Evolutionary conservation across 2,888 invertebrate species (phyloP), one percentile per base, ranked within the genome.

Genomic region (Philhelius pedissequus): DNA sequence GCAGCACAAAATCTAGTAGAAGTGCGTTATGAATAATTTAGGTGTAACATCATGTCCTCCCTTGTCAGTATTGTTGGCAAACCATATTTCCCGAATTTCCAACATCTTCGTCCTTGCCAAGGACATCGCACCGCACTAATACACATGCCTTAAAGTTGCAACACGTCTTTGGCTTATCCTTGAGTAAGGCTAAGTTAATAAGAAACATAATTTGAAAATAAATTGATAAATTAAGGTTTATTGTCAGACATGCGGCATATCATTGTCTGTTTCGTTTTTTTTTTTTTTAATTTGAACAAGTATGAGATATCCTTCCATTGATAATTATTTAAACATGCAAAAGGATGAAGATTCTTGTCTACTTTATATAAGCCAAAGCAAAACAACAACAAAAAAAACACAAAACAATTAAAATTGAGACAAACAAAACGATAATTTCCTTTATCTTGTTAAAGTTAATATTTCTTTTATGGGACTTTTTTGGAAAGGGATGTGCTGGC

Each of bases 221-320:
- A 86, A 83, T 84, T 87, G 87, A 86, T 88, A 87, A 89, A 88
- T 87, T 87, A 86, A 89, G 88, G 89, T 89, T 89, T 89, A 82
- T 82, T 86, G 73, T 82, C 77, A 86, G 76, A 75, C 83, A 79
- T 78, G 82, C 82, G 79, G 77, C 78, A 79, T 73, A 78, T 71
- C 70, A 66, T 71, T 81, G 45, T 40, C 54, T 43, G 25, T 25
- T 43, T 48, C n/a, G 32, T n/a, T 45, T 20, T 20, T 22, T 22
- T 27, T 32, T 38, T 20, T 54, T 8, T 35, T 20, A n/a, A n/a
- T n/a, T 22, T 50, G 9, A 13, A 71, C n/a, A 45, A 30, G 22
- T 54, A 52, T 8, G 20, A 22, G 30, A 48, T 45, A 60, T 64
- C 15, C 78, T 27, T 25, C 9, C 20, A 13, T 52, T 22, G 54